phyloP scores from a whole-genome alignment of 2,797 vertebrate species.

The Pogonophryne albipinna region DNA sequence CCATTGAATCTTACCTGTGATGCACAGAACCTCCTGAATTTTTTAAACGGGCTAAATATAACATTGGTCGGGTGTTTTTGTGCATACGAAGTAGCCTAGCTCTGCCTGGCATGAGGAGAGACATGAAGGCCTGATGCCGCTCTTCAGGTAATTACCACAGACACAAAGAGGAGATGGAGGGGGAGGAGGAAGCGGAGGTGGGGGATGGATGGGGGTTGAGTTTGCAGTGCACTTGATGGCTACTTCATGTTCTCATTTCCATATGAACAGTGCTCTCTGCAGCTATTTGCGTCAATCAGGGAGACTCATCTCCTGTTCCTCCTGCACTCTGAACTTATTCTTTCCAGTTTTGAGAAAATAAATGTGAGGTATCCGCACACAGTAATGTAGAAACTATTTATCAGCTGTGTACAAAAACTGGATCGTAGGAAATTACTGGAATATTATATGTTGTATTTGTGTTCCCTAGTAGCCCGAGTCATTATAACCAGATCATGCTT shows the following conservation, averaged over 20 bases:
- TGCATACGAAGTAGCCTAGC: slow-evolving; percentile 51
- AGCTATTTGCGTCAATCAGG: slow-evolving; percentile 81
- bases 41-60: slow-evolving; percentile 68
- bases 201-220: slow-evolving; percentile 61
- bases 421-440: neutral
- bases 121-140: slow-evolving; percentile 75
- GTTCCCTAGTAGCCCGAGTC: neutral
- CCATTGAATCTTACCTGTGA: slow-evolving; percentile 31
- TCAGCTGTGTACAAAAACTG: neutral
- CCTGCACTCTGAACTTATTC: slow-evolving; percentile 61
- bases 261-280: slow-evolving; percentile 79
- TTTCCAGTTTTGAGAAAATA: slow-evolving; percentile 53
- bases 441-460: neutral
- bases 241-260: slow-evolving; percentile 84
- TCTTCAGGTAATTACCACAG: slow-evolving; percentile 82
- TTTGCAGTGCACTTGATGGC: slow-evolving; percentile 80
- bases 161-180: slow-evolving; percentile 69
- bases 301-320: slow-evolving; percentile 66
- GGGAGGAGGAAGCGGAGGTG: slow-evolving; percentile 56
- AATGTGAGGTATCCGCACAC: slow-evolving; percentile 19
- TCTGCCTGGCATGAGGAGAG: slow-evolving; percentile 70
- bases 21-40: slow-evolving; percentile 44
- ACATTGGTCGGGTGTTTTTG: slow-evolving; percentile 77
- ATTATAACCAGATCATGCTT: neutral
- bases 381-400: slow-evolving; percentile 4